Base-by-base conservation (phyloP, 2,797 vertebrate species). In the Characodon lateralis region DNA sequence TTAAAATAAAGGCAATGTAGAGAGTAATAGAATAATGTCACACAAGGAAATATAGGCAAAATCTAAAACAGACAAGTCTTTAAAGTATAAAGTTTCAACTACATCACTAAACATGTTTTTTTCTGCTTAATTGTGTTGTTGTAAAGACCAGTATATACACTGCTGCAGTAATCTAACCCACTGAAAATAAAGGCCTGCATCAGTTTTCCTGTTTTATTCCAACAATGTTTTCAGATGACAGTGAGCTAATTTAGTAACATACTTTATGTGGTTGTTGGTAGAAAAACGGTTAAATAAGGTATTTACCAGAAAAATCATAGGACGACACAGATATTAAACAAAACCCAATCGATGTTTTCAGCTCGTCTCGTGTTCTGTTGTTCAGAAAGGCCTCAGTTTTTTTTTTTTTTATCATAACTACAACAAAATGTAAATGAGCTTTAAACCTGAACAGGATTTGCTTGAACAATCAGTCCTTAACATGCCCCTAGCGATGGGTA, bases 361-460 rank as follows among this genome's bases (percentile, higher is more conserved):
- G 41, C 12, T 13, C 7, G 31, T 41, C 35, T 63, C 61, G 20
- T 63, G 61, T 53, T 53, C 51, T 53, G 51, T 53, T 53, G 51
- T 48, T 69, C 26, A 48, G 41, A 48, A 18, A 69, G 66, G 43
- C 43, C 12, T 69, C 43, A 16, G 24, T 48, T 69, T 69, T 26
- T 31, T 31, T 31, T 31, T 31, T 24, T n/a, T 13, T 2, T 46
- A 68, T 68, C 65, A 43, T n/a, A 43, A 68, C 22, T 2, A 68
- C 41, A 41, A 43, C 41, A 68, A 68, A 68, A 68, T 68, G 65
- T 68, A 43, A 68, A 73, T 26, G n/a, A 41, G 35, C 35, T 73
- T 58, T 26, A 56, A 73, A 46, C 65, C 46, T 68, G 10, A 72
- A 56, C 26, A 55, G 6, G 13, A 41, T 72, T 41, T 56, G 2